A percentile compares a stretch with the other conserved stretches of the same genome.
These are phyloP conservation scores for Sorex fumeus DNA, from an alignment of 2,113 vertebrate genomes.

Conservation along the genomic window DNA sequence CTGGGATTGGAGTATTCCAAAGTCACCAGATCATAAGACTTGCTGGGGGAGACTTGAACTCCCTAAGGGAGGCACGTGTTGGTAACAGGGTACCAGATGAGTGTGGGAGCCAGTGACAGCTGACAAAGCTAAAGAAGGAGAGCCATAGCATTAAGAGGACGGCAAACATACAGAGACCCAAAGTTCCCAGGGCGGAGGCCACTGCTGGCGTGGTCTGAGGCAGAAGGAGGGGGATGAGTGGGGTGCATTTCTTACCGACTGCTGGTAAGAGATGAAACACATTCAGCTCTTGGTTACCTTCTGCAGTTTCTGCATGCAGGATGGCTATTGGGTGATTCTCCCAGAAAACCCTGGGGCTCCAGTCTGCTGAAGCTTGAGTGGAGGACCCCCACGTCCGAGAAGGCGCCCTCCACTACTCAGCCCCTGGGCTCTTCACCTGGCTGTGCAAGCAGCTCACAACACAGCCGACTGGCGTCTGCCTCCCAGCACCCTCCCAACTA, in stretches of 20 bases:
- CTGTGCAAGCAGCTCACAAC: neutral
- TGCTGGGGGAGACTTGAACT: neutral
- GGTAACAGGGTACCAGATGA: neutral
- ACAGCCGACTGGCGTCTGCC: neutral
- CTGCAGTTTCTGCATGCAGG: neutral
- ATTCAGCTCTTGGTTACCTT: neutral
- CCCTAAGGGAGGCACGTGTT: neutral
- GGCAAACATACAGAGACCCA: neutral
- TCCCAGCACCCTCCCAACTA: neutral
- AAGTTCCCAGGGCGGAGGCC: neutral
- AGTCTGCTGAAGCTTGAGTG: neutral
- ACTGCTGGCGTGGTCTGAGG: neutral
- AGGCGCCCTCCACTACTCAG: fast-evolving
- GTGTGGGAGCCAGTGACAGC: neutral
- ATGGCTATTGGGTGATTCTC: neutral
- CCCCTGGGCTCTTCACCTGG: neutral
- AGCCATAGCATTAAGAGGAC: neutral
- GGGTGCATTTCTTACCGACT: neutral
- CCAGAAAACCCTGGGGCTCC: neutral
- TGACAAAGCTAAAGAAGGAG: neutral
- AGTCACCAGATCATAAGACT: neutral
- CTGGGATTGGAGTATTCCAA: neutral
- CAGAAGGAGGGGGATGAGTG: neutral
- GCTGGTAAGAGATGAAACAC: slow-evolving; percentile 2
- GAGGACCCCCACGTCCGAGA: neutral